Conservation (phyloP, 2,797 vertebrate genomes). For the Dendrocincla tyrannina region DNA sequence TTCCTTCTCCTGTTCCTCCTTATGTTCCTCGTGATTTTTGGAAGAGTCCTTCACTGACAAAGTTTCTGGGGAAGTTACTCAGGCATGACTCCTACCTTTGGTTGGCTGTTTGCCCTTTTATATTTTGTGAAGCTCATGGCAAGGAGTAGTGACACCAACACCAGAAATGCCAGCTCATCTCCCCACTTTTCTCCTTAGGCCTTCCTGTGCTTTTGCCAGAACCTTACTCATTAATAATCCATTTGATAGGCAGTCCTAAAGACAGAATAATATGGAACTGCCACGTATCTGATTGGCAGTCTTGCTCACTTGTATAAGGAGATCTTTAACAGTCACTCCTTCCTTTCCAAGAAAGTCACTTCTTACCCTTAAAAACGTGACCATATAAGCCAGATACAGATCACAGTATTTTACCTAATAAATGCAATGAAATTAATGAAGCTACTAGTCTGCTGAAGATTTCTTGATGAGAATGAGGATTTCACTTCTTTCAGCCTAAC, state of each 20-base stretch:
- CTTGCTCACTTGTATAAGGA: slow-evolving; percentile 16
- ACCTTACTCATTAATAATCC: slow-evolving; percentile 58
- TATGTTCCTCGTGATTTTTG: neutral
- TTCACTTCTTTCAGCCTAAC: neutral
- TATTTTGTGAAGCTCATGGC: neutral
- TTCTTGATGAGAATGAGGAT: neutral
- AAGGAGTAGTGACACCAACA: neutral
- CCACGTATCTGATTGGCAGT: slow-evolving; percentile 38
- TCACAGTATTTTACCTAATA: neutral
- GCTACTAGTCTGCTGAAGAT: neutral
- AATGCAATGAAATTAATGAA: neutral
- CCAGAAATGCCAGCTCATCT: neutral
- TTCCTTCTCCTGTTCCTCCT: neutral
- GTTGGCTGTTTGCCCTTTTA: neutral
- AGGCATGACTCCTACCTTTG: neutral
- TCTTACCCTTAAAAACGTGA: neutral
- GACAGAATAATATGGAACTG: slow-evolving; percentile 29
- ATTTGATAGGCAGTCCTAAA: slow-evolving; percentile 45
- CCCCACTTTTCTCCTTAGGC: neutral
- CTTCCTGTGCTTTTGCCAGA: slow-evolving; percentile 11
- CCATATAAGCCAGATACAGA: neutral
- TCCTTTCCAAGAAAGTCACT: neutral
- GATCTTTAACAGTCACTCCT: slow-evolving; percentile 33
- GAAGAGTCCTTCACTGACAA: neutral
- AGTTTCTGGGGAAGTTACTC: neutral